Evolutionary conservation across 2,113 vertebrate genomes (phyloP).

Genomic region (Gymnobelideus leadbeateri): DNA sequence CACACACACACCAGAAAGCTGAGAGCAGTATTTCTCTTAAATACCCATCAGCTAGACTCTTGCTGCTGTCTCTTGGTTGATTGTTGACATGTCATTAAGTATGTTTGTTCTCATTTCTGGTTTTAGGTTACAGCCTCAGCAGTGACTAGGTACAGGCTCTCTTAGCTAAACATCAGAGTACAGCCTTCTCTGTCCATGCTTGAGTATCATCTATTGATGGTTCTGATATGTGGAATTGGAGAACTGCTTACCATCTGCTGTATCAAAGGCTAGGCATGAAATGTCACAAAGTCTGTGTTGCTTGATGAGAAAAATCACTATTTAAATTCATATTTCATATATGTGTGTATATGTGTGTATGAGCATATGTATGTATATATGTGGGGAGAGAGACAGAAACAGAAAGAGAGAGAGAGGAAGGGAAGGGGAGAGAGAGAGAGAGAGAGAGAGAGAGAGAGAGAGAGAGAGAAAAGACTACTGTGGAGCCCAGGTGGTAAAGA

Average conservation of each 20-base stretch:
- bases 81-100: slow-evolving; percentile 45
- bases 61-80: slow-evolving; percentile 26
- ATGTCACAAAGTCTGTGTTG: slow-evolving; percentile 19
- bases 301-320: background rate
- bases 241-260: slow-evolving; percentile 32
- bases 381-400: too few relatives aligned
- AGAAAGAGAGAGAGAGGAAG: too few relatives aligned
- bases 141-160: slow-evolving; percentile 40
- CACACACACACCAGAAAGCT: background rate
- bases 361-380: too few relatives aligned
- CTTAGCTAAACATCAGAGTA: slow-evolving; percentile 53
- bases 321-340: background rate
- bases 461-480: background rate
- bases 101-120: slow-evolving; percentile 61
- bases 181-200: slow-evolving; percentile 6
- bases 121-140: slow-evolving; percentile 67
- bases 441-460: too few relatives aligned
- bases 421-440: too few relatives aligned
- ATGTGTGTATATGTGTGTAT: too few relatives aligned
- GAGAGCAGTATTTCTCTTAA: slow-evolving; percentile 27
- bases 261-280: slow-evolving; percentile 12
- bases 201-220: slow-evolving; percentile 34
- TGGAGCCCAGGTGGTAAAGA: slow-evolving; percentile 20
- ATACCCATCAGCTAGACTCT: slow-evolving; percentile 38
- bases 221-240: slow-evolving; percentile 4